Conservation (phyloP, 2,797 vertebrate species). For the Pogonophryne albipinna region DNA sequence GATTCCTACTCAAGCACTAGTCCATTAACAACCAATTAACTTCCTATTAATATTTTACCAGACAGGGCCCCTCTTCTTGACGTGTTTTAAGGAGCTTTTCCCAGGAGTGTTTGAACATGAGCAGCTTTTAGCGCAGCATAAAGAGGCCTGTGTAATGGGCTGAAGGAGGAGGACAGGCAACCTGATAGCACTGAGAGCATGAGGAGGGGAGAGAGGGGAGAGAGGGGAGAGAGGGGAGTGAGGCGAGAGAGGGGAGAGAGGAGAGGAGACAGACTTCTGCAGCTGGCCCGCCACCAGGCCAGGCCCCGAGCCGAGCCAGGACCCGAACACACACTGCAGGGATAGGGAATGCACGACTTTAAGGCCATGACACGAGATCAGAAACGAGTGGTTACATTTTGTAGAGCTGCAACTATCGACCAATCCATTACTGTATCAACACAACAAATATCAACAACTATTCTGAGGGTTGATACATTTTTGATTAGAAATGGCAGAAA, state of each 20-base stretch:
- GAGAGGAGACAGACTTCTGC: slow-evolving; percentile 75
- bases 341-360: slow-evolving; percentile 66
- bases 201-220: slow-evolving; percentile 48
- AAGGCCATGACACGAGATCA: slow-evolving; percentile 57
- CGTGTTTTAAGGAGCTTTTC: slow-evolving; percentile 85
- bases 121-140: slow-evolving; percentile 88
- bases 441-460: no score
- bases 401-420: no score
- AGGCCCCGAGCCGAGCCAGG: slow-evolving; percentile 43
- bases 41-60: slow-evolving; percentile 89
- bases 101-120: slow-evolving; percentile 87
- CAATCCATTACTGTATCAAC: no score
- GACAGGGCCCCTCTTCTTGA: slow-evolving; percentile 83
- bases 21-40: slow-evolving; percentile 88
- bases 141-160: slow-evolving; percentile 87
- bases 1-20: slow-evolving; percentile 80
- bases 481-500: no score
- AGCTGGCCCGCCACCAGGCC: slow-evolving; percentile 70
- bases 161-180: slow-evolving; percentile 82
- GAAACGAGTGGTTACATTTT: slow-evolving; percentile 53
- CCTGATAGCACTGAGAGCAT: slow-evolving; percentile 81
- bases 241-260: slow-evolving; percentile 42
- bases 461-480: no score
- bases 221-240: slow-evolving; percentile 54
- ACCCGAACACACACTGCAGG: slow-evolving; percentile 29